A percentile compares a stretch with the other conserved stretches of the same genome.
phyloP scores from a whole-genome alignment of 1,140 invertebrate genomes.

The Callitettix versicolor region DNA sequence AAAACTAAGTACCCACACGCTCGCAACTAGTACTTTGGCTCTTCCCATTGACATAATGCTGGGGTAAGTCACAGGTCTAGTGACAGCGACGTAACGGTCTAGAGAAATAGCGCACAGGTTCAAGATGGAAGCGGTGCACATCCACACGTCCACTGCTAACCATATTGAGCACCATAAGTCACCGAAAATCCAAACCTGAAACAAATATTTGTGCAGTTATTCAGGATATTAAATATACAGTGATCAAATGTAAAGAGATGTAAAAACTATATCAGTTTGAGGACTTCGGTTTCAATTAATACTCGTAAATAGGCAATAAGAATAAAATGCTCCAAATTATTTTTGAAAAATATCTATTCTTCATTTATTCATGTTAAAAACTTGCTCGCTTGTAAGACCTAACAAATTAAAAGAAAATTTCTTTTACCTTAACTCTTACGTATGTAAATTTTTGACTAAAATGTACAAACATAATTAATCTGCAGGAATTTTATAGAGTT shows the following conservation, averaged over 20 bases:
- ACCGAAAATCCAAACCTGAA: slow-evolving; percentile 85
- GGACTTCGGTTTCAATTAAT: not conserved
- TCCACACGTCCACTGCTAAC: slow-evolving; percentile 91
- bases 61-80: slow-evolving; percentile 84
- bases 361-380: too few relatives aligned
- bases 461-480: too few relatives aligned
- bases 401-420: too few relatives aligned
- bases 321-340: too few relatives aligned
- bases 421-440: too few relatives aligned
- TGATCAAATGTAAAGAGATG: not conserved
- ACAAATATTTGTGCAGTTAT: slow-evolving; percentile 22
- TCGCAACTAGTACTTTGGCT: slow-evolving; percentile 78
- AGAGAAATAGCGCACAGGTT: slow-evolving; percentile 86
- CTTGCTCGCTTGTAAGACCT: too few relatives aligned
- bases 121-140: slow-evolving; percentile 91
- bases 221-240: not conserved
- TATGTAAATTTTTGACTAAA: too few relatives aligned
- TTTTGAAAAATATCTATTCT: too few relatives aligned
- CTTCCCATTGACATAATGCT: slow-evolving; percentile 81
- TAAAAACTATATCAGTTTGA: too few relatives aligned
- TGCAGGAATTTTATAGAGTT: too few relatives aligned
- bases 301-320: too few relatives aligned
- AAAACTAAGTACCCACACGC: slow-evolving; percentile 89
- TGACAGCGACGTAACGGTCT: slow-evolving; percentile 91
- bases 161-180: slow-evolving; percentile 85